A percentile compares a stretch with the other conserved stretches of the same genome.
These are phyloP conservation scores for Semicossyphus pulcher DNA, from an alignment of 2,113 vertebrate species.

Conservation along the genomic window DNA sequence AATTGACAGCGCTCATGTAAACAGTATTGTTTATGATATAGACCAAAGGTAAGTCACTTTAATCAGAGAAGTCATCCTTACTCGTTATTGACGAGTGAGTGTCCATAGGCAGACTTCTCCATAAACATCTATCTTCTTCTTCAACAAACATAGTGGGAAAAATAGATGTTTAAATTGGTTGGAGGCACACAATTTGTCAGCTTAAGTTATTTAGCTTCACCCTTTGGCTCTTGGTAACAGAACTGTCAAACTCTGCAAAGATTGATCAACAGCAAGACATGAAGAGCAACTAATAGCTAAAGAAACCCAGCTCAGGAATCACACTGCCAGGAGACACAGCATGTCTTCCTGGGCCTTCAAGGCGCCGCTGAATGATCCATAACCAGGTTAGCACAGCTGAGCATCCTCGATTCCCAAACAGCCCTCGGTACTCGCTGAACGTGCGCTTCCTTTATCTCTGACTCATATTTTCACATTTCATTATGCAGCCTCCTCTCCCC, in stretches of 20 bases:
- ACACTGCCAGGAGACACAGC: slow-evolving; percentile 11
- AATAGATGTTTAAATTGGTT: too few relatives aligned
- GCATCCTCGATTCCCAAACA: slow-evolving; percentile 37
- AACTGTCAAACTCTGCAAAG: slow-evolving; percentile 10
- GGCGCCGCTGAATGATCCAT: slow-evolving; percentile 41
- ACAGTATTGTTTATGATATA: too few relatives aligned
- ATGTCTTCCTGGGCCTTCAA: slow-evolving; percentile 14
- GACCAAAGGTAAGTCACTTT: too few relatives aligned
- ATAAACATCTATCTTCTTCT: too few relatives aligned
- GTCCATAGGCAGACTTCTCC: too few relatives aligned
- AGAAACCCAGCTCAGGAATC: slow-evolving; percentile 23
- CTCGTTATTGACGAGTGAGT: too few relatives aligned
- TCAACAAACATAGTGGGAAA: too few relatives aligned
- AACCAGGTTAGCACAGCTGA: slow-evolving; percentile 53
- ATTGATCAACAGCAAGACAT: slow-evolving; percentile 19
- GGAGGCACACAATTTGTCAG: too few relatives aligned
- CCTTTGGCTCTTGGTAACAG: slow-evolving; percentile 26
- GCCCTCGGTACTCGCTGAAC: slow-evolving; percentile 30
- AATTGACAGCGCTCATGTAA: too few relatives aligned
- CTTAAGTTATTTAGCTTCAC: slow-evolving; percentile 35
- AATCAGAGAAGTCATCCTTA: too few relatives aligned
- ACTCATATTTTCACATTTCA: slow-evolving; percentile 62
- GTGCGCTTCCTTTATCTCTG: slow-evolving; percentile 46
- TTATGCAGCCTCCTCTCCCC: slow-evolving; percentile 50
- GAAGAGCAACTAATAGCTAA: neutral